Conservation (phyloP, 2,113 vertebrate genomes). For the Oncorhynchus masou region DNA sequence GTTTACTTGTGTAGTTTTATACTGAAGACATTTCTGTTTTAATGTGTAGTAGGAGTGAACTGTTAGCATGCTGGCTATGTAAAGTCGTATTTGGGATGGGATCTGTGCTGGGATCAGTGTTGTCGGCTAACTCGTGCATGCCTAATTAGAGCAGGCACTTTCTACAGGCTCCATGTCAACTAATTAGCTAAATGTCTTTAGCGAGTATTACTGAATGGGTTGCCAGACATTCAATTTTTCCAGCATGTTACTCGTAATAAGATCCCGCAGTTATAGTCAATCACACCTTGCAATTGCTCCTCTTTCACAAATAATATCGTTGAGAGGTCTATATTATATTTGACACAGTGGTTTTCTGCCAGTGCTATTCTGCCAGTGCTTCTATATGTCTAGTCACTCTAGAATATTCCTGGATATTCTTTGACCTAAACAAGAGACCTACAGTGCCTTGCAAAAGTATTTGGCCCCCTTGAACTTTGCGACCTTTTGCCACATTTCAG, state of each 20-base stretch:
- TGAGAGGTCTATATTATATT: neutral
- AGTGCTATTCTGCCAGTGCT: conserved; percentile 7
- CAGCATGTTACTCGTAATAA: conserved; percentile 28
- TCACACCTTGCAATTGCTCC: neutral
- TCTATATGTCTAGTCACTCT: neutral
- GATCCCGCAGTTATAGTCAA: conserved; percentile 27
- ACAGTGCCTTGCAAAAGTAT: too few relatives aligned
- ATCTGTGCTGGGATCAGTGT: neutral
- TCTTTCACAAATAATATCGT: conserved; percentile 11
- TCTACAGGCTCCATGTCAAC: conserved; percentile 16
- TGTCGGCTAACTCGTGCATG: neutral
- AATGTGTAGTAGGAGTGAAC: too few relatives aligned
- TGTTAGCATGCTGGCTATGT: neutral
- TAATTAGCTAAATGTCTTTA: conserved; percentile 35
- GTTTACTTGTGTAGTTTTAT: neutral
- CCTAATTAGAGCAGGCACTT: conserved; percentile 23
- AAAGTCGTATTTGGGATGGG: neutral
- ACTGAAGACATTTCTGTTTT: too few relatives aligned
- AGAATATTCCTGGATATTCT: too few relatives aligned
- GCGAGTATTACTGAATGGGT: conserved; percentile 13
- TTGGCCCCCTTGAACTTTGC: too few relatives aligned
- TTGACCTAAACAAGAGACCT: too few relatives aligned
- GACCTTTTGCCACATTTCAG: too few relatives aligned
- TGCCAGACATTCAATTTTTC: conserved; percentile 41
- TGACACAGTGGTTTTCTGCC: neutral